These are phyloP conservation scores for Orestias chungarensis DNA, from an alignment of 2,797 vertebrate genomes.

Conservation along the genomic window DNA sequence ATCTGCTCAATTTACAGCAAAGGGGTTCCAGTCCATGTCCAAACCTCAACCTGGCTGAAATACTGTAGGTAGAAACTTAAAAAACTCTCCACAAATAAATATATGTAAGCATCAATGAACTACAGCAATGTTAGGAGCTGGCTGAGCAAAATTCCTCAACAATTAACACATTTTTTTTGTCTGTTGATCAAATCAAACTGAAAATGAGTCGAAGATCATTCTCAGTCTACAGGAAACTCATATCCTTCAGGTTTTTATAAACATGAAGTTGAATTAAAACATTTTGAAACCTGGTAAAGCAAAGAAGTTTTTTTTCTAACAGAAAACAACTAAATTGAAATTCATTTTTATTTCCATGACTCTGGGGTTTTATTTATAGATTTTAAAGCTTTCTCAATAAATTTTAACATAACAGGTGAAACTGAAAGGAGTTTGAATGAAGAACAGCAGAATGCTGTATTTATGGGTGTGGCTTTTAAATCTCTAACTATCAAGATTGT, in stretches of 20 bases:
- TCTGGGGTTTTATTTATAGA: neutral
- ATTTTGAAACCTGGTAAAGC: neutral
- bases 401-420: rapidly evolving
- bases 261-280: neutral
- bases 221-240: neutral
- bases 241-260: neutral
- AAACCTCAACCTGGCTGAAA: neutral
- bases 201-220: neutral
- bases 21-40: neutral
- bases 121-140: neutral
- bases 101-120: neutral
- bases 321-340: neutral
- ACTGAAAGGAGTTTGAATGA: neutral
- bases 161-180: neutral
- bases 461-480: neutral
- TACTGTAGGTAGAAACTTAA: neutral
- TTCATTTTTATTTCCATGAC: neutral
- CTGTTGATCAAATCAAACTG: neutral
- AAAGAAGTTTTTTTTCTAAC: neutral
- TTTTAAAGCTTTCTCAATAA: rapidly evolving
- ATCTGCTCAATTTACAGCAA: neutral
- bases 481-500: neutral
- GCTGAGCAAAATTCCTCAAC: neutral
- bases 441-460: neutral
- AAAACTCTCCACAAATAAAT: neutral